Evolutionary conservation across 2,113 vertebrate species (phyloP), one percentile per base, ranked within the genome.

Genomic region (Nematolebias whitei): DNA sequence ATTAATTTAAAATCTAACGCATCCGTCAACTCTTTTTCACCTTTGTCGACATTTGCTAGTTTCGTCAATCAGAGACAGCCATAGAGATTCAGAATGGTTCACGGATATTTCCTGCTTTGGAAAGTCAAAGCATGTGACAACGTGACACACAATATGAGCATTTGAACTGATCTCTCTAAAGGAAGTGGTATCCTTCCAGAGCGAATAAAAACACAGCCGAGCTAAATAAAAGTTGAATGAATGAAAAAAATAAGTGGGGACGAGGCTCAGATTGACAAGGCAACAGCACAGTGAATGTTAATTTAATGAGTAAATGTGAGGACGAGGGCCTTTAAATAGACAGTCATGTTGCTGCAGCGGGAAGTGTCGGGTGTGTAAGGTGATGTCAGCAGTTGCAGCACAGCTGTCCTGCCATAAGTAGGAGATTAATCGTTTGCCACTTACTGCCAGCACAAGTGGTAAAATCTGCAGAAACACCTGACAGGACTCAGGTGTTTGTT

Each of bases 301-400:
- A 61, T 11, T 12, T 22, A 19, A 32, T 16, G 61, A 47, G 44
- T 56, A 63, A 76, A 57, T 12, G 54, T 58, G 61, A 64, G 60
- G 2, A 8, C 61, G 54, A 71, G 48, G 48, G 50, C 20, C 59
- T 79, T 76, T 84, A 79, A 84, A 82, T 84, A 72, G 69, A 66
- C 47, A 20, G 15, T 54, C 54, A 62, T 50, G 32, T 60, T 53
- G 35, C 29, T 54, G 22, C 58, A 68, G 47, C 15, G 11, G 22
- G 61, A 40, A 56, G 68, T 52, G 65, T 52, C 32, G 48, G 65
- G 41, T 39, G 57, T 57, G 44, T 23, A 49, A 23, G 40, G 64
- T 26, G 5, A 41, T 70, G 68, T 73, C 67, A 78, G 67, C 62
- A 69, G 71, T 72, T 52, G 63, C 76, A 47, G 63, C 66, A 63